Evolutionary conservation across 2,113 vertebrate genomes (phyloP), one percentile per base, ranked within the genome.

Genomic region (Lepisosteus osseus): DNA sequence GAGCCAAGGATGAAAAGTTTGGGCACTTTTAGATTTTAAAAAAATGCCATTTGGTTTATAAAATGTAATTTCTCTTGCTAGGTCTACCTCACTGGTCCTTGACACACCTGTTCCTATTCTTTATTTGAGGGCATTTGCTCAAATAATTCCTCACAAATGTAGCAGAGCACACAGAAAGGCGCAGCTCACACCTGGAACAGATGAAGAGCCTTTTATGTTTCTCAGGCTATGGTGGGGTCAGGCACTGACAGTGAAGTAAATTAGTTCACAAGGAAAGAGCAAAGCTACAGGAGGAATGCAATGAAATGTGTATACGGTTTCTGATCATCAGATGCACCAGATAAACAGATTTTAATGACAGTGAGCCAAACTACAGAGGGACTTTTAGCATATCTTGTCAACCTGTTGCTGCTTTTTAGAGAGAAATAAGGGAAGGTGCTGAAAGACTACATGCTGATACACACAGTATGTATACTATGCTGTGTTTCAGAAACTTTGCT

Each of bases 151-250:
- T 29, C 29, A 29, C 29, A 29, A 29, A 29, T 29, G 29, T 29
- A 29, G 29, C 29, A 29, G 29, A 29, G 29, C 40, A 61, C 13
- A 3, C 51, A 72, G 76, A 68, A 11, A 80, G 78, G 84, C 81
- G 80, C 73, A 74, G 73, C 71, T 80, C 82, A 86, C 90, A 92
- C 90, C 89, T 91, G 90, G 87, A 91, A 89, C 84, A 85, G 82
- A 91, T 92, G 88, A 92, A 91, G 80, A 75, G 69, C 75, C 90
- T 92, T 92, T 91, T 82, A 91, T 91, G 88, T 92, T 88, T 77
- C 57, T 70, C 72, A 81, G 86, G 88, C 87, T 85, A 87, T 83
- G 78, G 84, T 55, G 85, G 85, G 89, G 88, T 92, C 90, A 92
- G 79, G n/a, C 77, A 85, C 80, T 72, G 79, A 83, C 83, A 82